phyloP scores from a whole-genome alignment of 2,797 vertebrate genomes.

The Siniperca undulata region DNA sequence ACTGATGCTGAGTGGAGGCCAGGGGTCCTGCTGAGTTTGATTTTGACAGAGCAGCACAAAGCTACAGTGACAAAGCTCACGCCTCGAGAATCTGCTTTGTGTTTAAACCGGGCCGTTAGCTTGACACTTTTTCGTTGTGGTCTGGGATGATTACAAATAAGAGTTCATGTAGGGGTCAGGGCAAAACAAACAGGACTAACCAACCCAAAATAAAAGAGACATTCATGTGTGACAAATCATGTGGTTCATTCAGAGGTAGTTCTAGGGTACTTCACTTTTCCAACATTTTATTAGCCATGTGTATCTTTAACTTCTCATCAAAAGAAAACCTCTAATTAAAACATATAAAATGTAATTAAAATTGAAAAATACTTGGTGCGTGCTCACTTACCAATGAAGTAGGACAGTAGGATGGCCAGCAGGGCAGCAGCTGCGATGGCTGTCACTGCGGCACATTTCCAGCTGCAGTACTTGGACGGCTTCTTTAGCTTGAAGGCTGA shows the following conservation, averaged over 20 bases:
- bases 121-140: conserved; percentile 22
- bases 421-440: conserved; percentile 95
- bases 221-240: conserved; percentile 9
- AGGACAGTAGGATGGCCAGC: conserved; percentile 95
- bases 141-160: conserved; percentile 38
- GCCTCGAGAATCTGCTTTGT: conserved; percentile 53
- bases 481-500: conserved; percentile 99
- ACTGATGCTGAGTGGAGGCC: conserved; percentile 61
- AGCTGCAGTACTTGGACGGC: conserved; percentile 99
- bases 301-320: not conserved
- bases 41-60: conserved; percentile 57
- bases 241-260: conserved; percentile 19
- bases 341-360: conserved; percentile 22
- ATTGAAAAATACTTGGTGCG: not conserved
- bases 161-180: conserved; percentile 39
- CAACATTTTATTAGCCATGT: conserved; percentile 18
- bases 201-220: conserved; percentile 32
- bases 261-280: not conserved
- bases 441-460: conserved; percentile 97
- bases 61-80: conserved; percentile 55
- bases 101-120: conserved; percentile 43
- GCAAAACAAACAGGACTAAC: conserved; percentile 32
- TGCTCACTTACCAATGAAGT: conserved; percentile 92
- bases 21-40: conserved; percentile 61
- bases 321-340: conserved; percentile 20